phyloP scores from a whole-genome alignment of 2,888 invertebrate species.

The Sympetrum striolatum region DNA sequence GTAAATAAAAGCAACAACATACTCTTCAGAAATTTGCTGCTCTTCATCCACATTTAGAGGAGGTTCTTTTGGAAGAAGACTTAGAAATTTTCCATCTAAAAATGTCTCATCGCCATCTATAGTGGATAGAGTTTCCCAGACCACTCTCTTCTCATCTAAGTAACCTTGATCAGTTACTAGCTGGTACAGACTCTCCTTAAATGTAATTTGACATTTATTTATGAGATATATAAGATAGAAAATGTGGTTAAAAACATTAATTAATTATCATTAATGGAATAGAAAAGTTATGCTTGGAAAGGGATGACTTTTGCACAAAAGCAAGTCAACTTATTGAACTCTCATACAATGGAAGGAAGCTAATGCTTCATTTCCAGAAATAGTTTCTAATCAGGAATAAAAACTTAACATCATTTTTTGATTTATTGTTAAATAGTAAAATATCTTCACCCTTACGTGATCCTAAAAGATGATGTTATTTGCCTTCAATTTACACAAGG shows the following conservation, averaged over 20 bases:
- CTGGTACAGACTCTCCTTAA: constrained; percentile 61
- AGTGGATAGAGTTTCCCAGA: constrained; percentile 65
- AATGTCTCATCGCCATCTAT: constrained; percentile 65
- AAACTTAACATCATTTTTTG: too few species aligned
- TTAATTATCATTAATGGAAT: background rate
- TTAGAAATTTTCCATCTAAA: constrained; percentile 62
- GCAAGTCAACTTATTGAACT: too few species aligned
- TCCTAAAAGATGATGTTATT: too few species aligned
- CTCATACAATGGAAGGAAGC: too few species aligned
- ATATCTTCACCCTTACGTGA: too few species aligned
- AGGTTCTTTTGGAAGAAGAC: constrained; percentile 52
- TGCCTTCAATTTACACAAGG: too few species aligned
- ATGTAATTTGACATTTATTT: background rate
- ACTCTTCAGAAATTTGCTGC: constrained; percentile 62
- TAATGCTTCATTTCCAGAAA: too few species aligned
- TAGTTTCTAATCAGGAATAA: too few species aligned
- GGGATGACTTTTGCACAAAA: too few species aligned
- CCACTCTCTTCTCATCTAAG: constrained; percentile 60
- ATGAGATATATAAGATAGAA: background rate
- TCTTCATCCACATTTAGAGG: constrained; percentile 50
- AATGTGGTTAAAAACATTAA: background rate
- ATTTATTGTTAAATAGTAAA: too few species aligned
- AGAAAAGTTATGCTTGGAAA: too few species aligned
- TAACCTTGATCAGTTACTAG: constrained; percentile 67
- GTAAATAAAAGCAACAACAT: constrained; percentile 49